Percentiles rank a stretch among this genome's conserved stretches.
phyloP scores from a whole-genome alignment of 2,797 vertebrate genomes.

The Microhierax caerulescens region DNA sequence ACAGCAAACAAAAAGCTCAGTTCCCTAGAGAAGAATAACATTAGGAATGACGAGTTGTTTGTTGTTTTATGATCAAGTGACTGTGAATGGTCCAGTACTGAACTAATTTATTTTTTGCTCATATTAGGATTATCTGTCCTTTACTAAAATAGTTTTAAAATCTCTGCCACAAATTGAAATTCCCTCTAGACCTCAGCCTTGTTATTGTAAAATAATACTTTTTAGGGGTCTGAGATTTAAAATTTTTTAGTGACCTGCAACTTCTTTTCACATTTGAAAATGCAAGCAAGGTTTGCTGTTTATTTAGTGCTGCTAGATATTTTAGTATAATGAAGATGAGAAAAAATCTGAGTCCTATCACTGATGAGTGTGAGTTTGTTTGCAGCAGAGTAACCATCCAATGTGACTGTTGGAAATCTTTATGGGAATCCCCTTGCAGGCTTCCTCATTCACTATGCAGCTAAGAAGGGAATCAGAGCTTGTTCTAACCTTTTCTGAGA shows the following conservation, averaged over 20 bases:
- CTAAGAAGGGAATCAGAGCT: neutral
- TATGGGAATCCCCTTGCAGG: neutral
- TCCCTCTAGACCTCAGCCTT: neutral
- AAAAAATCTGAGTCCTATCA: neutral
- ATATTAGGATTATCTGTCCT: neutral
- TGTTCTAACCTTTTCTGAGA: neutral
- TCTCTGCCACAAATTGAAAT: neutral
- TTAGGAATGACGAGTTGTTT: neutral
- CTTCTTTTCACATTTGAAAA: neutral
- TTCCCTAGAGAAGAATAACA: conserved; percentile 40
- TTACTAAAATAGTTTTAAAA: neutral
- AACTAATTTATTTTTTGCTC: conserved; percentile 13
- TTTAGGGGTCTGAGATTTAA: neutral
- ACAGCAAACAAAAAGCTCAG: conserved; percentile 27
- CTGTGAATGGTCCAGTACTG: neutral
- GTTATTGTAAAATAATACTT: neutral
- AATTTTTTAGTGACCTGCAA: neutral
- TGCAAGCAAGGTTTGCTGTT: neutral
- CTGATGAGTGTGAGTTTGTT: neutral
- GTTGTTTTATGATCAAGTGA: conserved; percentile 2
- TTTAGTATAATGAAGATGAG: neutral
- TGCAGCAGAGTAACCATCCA: neutral
- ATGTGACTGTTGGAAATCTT: neutral
- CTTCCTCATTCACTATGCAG: neutral
- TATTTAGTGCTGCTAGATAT: neutral